These are phyloP conservation scores for Rhabdornis inornatus DNA, from an alignment of 2,113 vertebrate genomes.

Conservation along the genomic window DNA sequence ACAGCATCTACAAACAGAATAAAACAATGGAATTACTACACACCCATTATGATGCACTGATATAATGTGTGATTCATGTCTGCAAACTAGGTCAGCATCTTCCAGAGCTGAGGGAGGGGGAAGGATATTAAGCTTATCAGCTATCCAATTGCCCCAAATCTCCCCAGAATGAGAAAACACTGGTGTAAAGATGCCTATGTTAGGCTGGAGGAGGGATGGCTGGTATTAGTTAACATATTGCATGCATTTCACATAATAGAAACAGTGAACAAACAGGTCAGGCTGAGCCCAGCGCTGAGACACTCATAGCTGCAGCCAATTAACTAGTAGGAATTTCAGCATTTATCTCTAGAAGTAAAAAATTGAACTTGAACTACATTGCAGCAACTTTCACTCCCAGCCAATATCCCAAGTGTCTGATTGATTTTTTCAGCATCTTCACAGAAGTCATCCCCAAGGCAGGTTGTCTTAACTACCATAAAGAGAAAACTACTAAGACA, in stretches of 20 bases:
- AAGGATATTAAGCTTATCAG: not conserved
- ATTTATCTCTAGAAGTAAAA: not conserved
- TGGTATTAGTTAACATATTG: not conserved
- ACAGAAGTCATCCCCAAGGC: not conserved
- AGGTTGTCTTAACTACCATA: not conserved
- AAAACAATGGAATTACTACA: slow-evolving; percentile 47
- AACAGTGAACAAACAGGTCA: not conserved
- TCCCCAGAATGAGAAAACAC: not conserved
- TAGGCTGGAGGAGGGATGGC: not conserved
- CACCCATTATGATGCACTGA: not conserved
- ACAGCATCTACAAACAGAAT: slow-evolving; percentile 76
- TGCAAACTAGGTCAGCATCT: not conserved
- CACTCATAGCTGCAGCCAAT: not conserved
- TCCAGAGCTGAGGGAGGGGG: not conserved
- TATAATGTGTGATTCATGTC: not conserved
- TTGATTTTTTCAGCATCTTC: not conserved
- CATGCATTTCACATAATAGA: not conserved
- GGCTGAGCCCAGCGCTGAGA: not conserved
- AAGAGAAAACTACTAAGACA: not conserved
- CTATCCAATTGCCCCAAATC: not conserved
- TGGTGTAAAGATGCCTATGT: not conserved
- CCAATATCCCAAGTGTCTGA: not conserved
- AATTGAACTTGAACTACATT: not conserved
- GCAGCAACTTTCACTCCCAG: not conserved
- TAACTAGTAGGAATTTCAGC: not conserved